phyloP scores from a whole-genome alignment of 2,113 vertebrate genomes.

The Narcine bancroftii region DNA sequence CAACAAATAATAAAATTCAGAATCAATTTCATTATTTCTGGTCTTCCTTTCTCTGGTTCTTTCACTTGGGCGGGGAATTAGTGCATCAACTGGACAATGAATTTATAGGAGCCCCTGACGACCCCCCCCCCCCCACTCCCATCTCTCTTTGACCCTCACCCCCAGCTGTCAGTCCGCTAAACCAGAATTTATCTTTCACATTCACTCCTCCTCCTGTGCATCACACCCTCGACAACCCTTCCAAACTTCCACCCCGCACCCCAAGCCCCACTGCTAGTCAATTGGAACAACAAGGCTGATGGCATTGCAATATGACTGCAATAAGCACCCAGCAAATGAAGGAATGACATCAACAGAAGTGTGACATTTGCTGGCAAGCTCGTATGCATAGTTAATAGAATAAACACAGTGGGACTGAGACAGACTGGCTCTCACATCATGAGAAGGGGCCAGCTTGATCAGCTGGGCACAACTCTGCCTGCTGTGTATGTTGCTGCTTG shows the following conservation, averaged over 20 bases:
- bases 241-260: neutral
- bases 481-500: constrained; percentile 23
- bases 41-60: neutral
- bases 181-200: constrained; percentile 19
- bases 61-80: no score
- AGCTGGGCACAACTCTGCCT: constrained; percentile 61
- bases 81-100: neutral
- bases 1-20: neutral
- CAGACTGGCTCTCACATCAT: constrained; percentile 64
- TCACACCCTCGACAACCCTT: neutral
- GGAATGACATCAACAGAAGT: constrained; percentile 27
- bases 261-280: neutral
- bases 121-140: neutral
- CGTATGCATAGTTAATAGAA: constrained; percentile 34
- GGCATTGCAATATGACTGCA: constrained; percentile 11
- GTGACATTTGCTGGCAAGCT: constrained; percentile 36
- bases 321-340: constrained; percentile 21
- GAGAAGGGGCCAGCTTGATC: constrained; percentile 54
- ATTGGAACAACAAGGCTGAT: neutral
- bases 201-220: neutral
- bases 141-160: neutral
- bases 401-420: constrained; percentile 69
- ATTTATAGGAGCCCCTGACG: neutral
- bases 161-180: neutral
- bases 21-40: neutral